These are phyloP conservation scores for Myodes glareolus DNA, from an alignment of 2,113 vertebrate species.

Conservation along the genomic window DNA sequence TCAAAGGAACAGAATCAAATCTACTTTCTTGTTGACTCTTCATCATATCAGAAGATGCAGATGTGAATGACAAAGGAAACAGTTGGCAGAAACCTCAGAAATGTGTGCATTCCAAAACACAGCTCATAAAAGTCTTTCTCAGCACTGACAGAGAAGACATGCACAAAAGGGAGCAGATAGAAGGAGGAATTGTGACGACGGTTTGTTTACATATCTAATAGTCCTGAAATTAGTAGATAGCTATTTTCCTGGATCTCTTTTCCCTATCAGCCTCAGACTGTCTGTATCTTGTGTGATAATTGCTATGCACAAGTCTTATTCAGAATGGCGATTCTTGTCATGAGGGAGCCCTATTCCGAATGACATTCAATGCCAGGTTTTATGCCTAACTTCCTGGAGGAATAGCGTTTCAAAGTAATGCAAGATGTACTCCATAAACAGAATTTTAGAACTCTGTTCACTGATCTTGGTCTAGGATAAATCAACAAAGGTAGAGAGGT, in stretches of 20 bases:
- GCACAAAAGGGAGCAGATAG: slow-evolving; percentile 64
- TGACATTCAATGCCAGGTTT: slow-evolving; percentile 75
- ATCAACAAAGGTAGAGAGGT: slow-evolving; percentile 76
- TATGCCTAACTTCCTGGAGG: slow-evolving; percentile 67
- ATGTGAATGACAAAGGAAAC: slow-evolving; percentile 75
- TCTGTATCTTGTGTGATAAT: slow-evolving; percentile 79
- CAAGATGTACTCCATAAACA: slow-evolving; percentile 70
- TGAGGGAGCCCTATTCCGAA: slow-evolving; percentile 73
- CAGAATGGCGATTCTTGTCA: slow-evolving; percentile 67
- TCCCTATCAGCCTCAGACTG: slow-evolving; percentile 80
- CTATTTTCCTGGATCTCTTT: slow-evolving; percentile 84
- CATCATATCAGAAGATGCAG: slow-evolving; percentile 64
- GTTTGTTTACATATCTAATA: slow-evolving; percentile 86
- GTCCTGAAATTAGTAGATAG: slow-evolving; percentile 85
- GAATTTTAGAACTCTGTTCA: slow-evolving; percentile 77
- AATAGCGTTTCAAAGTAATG: slow-evolving; percentile 78
- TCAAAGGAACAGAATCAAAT: slow-evolving; percentile 65
- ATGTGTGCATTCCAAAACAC: slow-evolving; percentile 65
- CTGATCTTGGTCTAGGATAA: slow-evolving; percentile 77
- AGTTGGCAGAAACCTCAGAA: slow-evolving; percentile 66
- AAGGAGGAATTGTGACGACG: slow-evolving; percentile 68
- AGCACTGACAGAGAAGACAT: slow-evolving; percentile 63
- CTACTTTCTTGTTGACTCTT: slow-evolving; percentile 67
- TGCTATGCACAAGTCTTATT: slow-evolving; percentile 71
- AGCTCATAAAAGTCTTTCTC: slow-evolving; percentile 70